Evolutionary conservation across 2,888 invertebrate species (phyloP).

Genomic region (Hanleya hanleyi): DNA sequence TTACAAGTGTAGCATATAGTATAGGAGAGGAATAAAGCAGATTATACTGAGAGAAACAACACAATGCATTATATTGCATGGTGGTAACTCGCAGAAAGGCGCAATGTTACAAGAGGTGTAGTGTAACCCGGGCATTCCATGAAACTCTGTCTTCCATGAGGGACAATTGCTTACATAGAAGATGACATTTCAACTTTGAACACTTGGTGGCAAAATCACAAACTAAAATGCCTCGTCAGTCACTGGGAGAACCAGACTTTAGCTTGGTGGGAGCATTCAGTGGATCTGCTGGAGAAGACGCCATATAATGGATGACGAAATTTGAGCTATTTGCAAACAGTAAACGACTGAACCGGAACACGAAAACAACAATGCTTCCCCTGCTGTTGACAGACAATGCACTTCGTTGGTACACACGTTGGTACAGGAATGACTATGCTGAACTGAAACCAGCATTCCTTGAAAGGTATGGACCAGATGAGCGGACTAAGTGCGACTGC

Average conservation of each 20-base stretch:
- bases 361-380: background rate
- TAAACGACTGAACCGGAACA: background rate
- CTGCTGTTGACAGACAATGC: background rate
- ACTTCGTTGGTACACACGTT: background rate
- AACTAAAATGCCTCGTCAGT: background rate
- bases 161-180: no score
- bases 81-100: no score
- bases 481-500: background rate
- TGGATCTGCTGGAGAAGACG: background rate
- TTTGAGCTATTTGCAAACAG: background rate
- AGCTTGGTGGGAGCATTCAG: background rate
- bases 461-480: background rate
- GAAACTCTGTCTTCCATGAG: no score
- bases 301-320: background rate
- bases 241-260: background rate
- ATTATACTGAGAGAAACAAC: no score
- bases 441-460: background rate
- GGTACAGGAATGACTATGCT: background rate
- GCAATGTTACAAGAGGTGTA: no score
- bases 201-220: no score
- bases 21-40: no score
- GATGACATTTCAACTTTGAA: no score
- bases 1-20: no score
- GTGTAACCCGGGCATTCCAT: no score
- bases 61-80: no score